Conservation (phyloP, 2,888 invertebrate genomes). For the Julus scanicus region DNA sequence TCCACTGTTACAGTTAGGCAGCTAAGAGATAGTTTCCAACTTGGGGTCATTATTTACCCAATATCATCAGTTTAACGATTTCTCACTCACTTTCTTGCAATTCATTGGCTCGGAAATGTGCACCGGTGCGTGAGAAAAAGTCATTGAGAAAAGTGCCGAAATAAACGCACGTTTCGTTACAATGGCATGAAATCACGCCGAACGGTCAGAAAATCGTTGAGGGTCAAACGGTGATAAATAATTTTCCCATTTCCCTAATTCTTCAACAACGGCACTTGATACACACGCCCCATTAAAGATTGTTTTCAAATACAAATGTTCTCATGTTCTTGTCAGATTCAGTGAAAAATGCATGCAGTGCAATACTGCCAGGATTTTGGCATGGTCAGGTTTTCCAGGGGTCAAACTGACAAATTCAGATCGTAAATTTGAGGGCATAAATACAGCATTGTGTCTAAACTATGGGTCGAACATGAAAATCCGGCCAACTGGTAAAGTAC, state of each 20-base stretch:
- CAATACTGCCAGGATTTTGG: background rate
- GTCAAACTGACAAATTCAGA: background rate
- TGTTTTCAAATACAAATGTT: background rate
- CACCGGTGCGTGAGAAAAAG: background rate
- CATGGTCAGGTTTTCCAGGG: background rate
- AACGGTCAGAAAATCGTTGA: background rate
- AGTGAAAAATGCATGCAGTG: background rate
- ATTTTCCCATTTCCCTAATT: conserved; percentile 22
- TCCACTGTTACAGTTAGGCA: background rate
- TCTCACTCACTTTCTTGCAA: conserved; percentile 39
- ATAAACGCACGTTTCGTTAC: conserved; percentile 3
- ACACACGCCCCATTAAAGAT: background rate
- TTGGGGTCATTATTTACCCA: conserved; percentile 15
- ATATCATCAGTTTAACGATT: background rate
- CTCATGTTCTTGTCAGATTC: background rate
- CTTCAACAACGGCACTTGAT: conserved; percentile 11
- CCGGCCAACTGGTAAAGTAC: background rate
- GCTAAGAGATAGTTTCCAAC: background rate
- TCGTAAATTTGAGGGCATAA: background rate
- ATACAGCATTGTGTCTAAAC: background rate
- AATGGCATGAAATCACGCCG: conserved; percentile 2
- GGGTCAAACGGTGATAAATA: conserved; percentile 18
- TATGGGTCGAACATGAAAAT: background rate
- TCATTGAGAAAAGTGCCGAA: background rate
- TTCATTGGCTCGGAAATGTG: background rate